Evolutionary conservation across 2,888 invertebrate species (phyloP).

Genomic region (Caenorhabditis macrosperma): DNA sequence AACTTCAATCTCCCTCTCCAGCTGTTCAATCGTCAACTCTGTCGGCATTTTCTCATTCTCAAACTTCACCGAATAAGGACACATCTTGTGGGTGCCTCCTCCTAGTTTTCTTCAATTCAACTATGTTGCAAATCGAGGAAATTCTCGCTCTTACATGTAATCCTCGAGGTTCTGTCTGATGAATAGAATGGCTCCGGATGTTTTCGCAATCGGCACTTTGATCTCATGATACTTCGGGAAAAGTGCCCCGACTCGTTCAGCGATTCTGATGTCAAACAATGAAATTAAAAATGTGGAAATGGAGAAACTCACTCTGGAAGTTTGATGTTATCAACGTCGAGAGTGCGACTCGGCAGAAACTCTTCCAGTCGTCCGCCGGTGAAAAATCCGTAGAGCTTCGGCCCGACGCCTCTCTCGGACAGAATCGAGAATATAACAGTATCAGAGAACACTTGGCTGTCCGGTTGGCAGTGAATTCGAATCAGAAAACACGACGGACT

Average conservation of each 20-base stretch:
- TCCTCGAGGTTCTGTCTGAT: constrained; percentile 26
- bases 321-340: constrained; percentile 16
- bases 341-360: constrained; percentile 85
- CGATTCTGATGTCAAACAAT: no score
- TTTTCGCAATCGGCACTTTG: constrained; percentile 38
- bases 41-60: neutral
- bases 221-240: constrained; percentile 34
- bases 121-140: neutral
- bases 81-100: constrained; percentile 18
- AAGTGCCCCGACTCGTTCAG: constrained; percentile 26
- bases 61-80: constrained; percentile 19
- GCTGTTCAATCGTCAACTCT: constrained; percentile 10
- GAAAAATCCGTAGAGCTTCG: constrained; percentile 93
- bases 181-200: constrained; percentile 8
- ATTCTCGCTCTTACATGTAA: constrained; percentile 2
- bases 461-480: constrained; percentile 61
- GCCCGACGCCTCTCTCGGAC: constrained; percentile 92
- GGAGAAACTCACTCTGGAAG: constrained; percentile 21
- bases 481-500: constrained; percentile 26
- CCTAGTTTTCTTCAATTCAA: constrained; percentile 20
- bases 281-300: no score
- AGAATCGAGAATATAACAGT: constrained; percentile 94
- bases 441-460: constrained; percentile 88
- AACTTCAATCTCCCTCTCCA: constrained; percentile 26
- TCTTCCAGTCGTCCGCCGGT: constrained; percentile 95